These are phyloP conservation scores for Bombus superbus DNA, from an alignment of 1,140 invertebrate species.

Conservation along the genomic window DNA sequence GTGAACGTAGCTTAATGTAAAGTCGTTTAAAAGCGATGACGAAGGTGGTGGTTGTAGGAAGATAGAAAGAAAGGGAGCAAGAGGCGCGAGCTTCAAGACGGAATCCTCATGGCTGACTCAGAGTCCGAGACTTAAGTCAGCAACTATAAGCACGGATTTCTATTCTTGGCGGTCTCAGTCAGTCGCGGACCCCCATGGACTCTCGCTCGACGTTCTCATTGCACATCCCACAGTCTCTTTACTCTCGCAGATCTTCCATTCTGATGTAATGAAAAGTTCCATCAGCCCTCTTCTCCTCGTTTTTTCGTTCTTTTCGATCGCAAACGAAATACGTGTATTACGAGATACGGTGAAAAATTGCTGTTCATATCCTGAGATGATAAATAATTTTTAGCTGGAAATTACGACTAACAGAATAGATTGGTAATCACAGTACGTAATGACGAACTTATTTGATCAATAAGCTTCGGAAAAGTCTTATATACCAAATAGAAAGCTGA, in stretches of 20 bases:
- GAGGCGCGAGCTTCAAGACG: constrained; percentile 53
- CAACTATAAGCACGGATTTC: constrained; percentile 64
- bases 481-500: too few relatives aligned
- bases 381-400: too few relatives aligned
- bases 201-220: constrained; percentile 46
- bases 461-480: too few relatives aligned
- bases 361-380: too few relatives aligned
- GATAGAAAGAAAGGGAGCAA: constrained; percentile 40
- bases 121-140: constrained; percentile 55
- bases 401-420: too few relatives aligned
- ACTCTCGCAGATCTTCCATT: constrained; percentile 2
- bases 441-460: too few relatives aligned
- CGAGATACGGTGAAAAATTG: too few relatives aligned
- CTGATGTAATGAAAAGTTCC: not conserved
- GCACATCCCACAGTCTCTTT: constrained; percentile 16
- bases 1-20: constrained; percentile 55
- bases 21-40: constrained; percentile 14
- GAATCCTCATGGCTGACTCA: constrained; percentile 68
- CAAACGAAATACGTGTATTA: too few relatives aligned
- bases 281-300: not conserved
- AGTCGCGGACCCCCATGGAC: constrained; percentile 73
- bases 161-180: constrained; percentile 68
- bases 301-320: not conserved
- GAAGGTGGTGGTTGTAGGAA: constrained; percentile 30
- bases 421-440: too few relatives aligned